Base-by-base conservation (phyloP, 2,888 invertebrate genomes). In the Drosophila merina region DNA sequence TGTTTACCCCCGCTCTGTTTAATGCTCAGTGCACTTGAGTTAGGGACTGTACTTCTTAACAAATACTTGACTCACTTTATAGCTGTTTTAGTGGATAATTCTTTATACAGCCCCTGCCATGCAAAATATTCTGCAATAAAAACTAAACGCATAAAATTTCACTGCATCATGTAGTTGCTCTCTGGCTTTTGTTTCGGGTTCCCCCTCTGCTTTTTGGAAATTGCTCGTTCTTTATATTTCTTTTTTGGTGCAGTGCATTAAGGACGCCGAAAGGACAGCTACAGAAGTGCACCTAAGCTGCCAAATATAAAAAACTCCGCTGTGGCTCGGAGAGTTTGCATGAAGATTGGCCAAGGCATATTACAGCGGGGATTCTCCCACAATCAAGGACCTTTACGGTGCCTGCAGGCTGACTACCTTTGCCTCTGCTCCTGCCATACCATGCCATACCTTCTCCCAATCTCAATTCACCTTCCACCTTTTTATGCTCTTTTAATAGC, bases 401-500 rank as follows among this genome's bases (percentile, higher is more conserved):
- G 72, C 55, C 62, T 68, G 75, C 54, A 70, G 52, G 64, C 64
- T 33, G 30, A 26, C 30, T 57, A 25, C 62, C 57, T 66, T 62
- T 63, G 55, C 55, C 58, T 70, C 45, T 36, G 45, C 33, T 52
- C 74, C 75, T 50, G 60, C 66, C 45, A 5, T 40, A 20, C 28
- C 40, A 40, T n/a, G 20, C 20, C 40, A 14, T 40, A n/a, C 40
- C 20, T 8, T 20, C 44, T 26, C 14, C 62, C 51, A 38, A 52
- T 66, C 64, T 52, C 64, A 66, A 52, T 59, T 44, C 76, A 59
- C 60, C 57, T 79, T 75, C 70, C 76, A 87, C 87, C 82, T 83
- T 87, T 83, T 87, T 81, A 83, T 83, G 85, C 83, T 86, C 73
- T 86, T 88, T 84, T 88, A 86, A 86, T 86, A 83, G 86, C 77